These are phyloP conservation scores for Sitophilus oryzae DNA, from an alignment of 1,140 invertebrate genomes.

Conservation along the genomic window DNA sequence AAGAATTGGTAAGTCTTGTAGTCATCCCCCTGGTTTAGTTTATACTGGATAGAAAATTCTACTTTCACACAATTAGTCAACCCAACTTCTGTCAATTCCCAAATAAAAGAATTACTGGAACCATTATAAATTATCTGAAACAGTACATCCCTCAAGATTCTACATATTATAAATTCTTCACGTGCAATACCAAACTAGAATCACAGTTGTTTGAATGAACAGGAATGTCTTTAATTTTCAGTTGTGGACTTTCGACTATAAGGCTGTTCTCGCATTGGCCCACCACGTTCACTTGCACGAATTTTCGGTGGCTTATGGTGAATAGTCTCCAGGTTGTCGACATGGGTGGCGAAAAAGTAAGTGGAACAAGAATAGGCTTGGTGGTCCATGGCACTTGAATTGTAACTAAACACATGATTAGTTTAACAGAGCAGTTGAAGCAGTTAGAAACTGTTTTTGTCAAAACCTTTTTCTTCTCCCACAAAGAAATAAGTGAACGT, in stretches of 20 bases:
- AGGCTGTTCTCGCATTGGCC: slow-evolving; percentile 46
- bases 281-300: slow-evolving; percentile 69
- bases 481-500: too few species aligned
- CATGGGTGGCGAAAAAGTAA: slow-evolving; percentile 79
- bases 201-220: slow-evolving; percentile 57
- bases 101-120: slow-evolving; percentile 73
- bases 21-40: slow-evolving; percentile 41
- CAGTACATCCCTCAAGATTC: not conserved
- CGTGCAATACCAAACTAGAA: slow-evolving; percentile 44
- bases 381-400: slow-evolving; percentile 70
- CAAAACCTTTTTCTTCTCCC: too few species aligned
- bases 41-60: slow-evolving; percentile 43
- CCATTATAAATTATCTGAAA: slow-evolving; percentile 57
- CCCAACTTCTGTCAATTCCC: slow-evolving; percentile 55
- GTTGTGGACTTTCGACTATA: slow-evolving; percentile 37
- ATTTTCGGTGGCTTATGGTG: slow-evolving; percentile 75
- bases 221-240: slow-evolving; percentile 40
- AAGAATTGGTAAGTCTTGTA: slow-evolving; percentile 49
- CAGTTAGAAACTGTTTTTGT: too few species aligned
- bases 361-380: slow-evolving; percentile 57
- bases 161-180: not conserved
- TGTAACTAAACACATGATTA: slow-evolving; percentile 41
- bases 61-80: slow-evolving; percentile 28
- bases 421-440: too few species aligned
- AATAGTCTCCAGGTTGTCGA: slow-evolving; percentile 71